Conservation (phyloP, 2,888 invertebrate species). For the Phaedon cochleariae region DNA sequence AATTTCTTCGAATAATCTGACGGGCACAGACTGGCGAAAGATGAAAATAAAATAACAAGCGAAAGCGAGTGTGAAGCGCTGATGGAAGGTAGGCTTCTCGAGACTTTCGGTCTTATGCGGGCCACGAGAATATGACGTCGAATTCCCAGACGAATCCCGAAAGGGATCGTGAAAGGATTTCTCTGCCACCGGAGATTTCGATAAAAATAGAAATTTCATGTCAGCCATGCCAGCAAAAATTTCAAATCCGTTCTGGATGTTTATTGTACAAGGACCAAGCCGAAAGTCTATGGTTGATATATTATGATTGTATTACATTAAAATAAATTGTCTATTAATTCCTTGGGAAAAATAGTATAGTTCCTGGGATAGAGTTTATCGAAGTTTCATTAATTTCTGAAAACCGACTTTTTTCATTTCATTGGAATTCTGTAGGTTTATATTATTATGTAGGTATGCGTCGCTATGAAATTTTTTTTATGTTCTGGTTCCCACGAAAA, state of each 20-base stretch:
- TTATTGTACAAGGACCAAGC: background rate
- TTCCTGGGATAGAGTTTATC: too few relatives aligned
- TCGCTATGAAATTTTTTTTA: too few relatives aligned
- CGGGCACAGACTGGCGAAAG: background rate
- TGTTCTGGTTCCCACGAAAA: too few relatives aligned
- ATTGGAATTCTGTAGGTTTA: too few relatives aligned
- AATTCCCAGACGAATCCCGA: constrained; percentile 12
- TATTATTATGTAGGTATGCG: too few relatives aligned
- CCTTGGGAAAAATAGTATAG: too few relatives aligned
- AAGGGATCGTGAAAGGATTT: background rate
- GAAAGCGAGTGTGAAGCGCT: too few relatives aligned
- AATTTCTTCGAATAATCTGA: background rate
- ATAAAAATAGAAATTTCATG: constrained; percentile 18
- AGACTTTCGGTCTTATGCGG: background rate
- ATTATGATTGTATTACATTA: too few relatives aligned
- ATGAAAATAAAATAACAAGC: background rate
- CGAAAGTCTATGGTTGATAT: too few relatives aligned
- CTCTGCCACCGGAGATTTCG: background rate
- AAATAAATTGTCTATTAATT: too few relatives aligned
- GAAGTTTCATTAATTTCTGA: too few relatives aligned
- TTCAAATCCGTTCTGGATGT: background rate
- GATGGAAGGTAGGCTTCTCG: background rate
- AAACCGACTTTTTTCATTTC: too few relatives aligned
- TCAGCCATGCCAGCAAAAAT: background rate
- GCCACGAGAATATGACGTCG: constrained; percentile 10